Evolutionary conservation across 2,797 vertebrate genomes (phyloP), one percentile per base, ranked within the genome.

Genomic region (Pagetopsis macropterus): DNA sequence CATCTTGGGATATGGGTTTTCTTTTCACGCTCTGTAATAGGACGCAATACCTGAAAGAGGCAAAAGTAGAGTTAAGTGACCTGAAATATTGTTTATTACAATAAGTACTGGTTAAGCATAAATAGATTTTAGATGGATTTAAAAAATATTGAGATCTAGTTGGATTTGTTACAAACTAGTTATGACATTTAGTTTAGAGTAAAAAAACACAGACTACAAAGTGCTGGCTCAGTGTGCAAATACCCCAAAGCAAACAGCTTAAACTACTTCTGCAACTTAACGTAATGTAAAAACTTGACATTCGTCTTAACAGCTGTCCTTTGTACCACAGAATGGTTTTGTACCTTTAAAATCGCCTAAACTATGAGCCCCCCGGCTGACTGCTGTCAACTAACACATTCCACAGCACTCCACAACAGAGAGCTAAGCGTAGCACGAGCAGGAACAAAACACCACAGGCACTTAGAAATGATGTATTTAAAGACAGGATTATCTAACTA

Each of bases 1-100:
- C 92, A 94, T 89, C 84, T 88, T 94, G 94, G 95, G 91, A 94
- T 89, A 70, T 92, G 88, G 81, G 87, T 93, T 94, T 89, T 88
- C 67, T 82, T 14, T 49, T 75, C 56, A 76, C 61, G 59, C 65
- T 66, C 23, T 66, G 51, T 14, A 67, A 71, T 11, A 41, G 50
- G 37, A 69, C 16, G 43, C 45, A 67, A 44, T 65, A 68, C 48
- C 79, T 89, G 65, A 43, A 75, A 78, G 45, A 69, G 12, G n/a
- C 16, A 78, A 62, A 73, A 49, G 65, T 51, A 40, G 80, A 77
- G 71, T 2, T 59, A 17, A 76, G 4, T 69, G 41, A 69, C 33
- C 50, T 59, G 43, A 54, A 49, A 72, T 23, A 21, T 51, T 1
- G 46, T 43, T 66, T 16, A 33, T 48, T 55, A 19, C 4, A 7